Conservation (phyloP, 2,113 vertebrate genomes). For the Crotalus helleri region DNA sequence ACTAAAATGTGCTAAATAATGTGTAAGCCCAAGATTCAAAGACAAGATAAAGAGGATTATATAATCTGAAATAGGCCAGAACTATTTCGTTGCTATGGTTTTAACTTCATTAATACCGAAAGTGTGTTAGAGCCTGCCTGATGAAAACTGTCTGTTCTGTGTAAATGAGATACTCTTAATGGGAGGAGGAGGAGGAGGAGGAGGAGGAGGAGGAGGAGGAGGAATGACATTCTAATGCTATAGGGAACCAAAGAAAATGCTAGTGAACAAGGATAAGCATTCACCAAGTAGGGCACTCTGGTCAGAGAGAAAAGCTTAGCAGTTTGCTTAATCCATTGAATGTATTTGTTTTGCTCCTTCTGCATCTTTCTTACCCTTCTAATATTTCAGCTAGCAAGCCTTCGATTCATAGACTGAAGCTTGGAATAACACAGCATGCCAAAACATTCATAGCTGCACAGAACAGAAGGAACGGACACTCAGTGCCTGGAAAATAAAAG, state of each 20-base stretch:
- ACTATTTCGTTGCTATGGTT: slow-evolving; percentile 8
- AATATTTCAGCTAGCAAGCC: slow-evolving; percentile 16
- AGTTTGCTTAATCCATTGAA: slow-evolving; percentile 31
- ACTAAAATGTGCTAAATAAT: slow-evolving; percentile 18
- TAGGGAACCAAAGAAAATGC: not conserved
- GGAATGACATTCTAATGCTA: not conserved
- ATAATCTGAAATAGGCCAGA: slow-evolving; percentile 40
- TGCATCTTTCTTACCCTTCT: not conserved
- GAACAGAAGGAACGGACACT: not conserved
- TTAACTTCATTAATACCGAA: not conserved
- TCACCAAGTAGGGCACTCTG: slow-evolving; percentile 1
- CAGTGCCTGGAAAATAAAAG: not conserved
- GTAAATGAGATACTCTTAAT: too few relatives aligned
- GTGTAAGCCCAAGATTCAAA: slow-evolving; percentile 25
- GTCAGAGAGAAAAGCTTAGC: slow-evolving; percentile 27
- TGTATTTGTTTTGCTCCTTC: not conserved
- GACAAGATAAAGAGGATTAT: slow-evolving; percentile 50
- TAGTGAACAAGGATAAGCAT: not conserved
- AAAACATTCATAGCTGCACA: slow-evolving; percentile 19
- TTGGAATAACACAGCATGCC: not conserved
- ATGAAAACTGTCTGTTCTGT: not conserved
- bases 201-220: too few relatives aligned
- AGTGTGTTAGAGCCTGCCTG: not conserved
- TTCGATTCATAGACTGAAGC: not conserved
- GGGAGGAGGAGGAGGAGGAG: not conserved